Conservation (phyloP, 2,797 vertebrate species). For the Ficedula albicollis region DNA sequence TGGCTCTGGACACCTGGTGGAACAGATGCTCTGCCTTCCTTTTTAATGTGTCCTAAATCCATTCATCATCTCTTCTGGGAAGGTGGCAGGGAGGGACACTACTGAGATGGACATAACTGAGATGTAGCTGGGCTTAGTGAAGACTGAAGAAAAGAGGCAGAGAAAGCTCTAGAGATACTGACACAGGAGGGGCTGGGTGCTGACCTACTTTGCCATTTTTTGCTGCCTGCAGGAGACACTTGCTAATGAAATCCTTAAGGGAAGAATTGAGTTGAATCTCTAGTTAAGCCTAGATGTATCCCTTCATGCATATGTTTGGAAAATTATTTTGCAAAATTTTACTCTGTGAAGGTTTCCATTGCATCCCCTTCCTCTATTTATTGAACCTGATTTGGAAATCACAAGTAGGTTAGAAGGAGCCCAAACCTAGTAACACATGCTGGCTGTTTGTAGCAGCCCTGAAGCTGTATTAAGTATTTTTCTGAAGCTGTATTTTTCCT, state of each 20-base stretch:
- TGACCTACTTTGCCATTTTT: background rate
- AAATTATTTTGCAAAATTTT: background rate
- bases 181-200: background rate
- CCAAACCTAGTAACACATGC: background rate
- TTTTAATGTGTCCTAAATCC: background rate
- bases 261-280: background rate
- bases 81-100: background rate
- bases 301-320: background rate
- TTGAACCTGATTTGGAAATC: background rate
- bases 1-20: background rate
- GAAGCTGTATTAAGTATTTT: background rate
- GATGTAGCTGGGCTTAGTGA: background rate
- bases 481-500: background rate
- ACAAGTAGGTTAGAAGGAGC: background rate
- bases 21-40: background rate
- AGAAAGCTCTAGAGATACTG: background rate
- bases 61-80: background rate
- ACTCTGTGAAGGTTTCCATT: background rate
- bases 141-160: background rate
- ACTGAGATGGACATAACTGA: background rate
- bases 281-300: background rate
- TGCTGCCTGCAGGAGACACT: background rate
- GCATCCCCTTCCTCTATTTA: background rate
- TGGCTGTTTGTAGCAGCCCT: background rate
- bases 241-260: background rate